phyloP scores from a whole-genome alignment of 92 coral and sea anemone species.

The Muricea muricata region DNA sequence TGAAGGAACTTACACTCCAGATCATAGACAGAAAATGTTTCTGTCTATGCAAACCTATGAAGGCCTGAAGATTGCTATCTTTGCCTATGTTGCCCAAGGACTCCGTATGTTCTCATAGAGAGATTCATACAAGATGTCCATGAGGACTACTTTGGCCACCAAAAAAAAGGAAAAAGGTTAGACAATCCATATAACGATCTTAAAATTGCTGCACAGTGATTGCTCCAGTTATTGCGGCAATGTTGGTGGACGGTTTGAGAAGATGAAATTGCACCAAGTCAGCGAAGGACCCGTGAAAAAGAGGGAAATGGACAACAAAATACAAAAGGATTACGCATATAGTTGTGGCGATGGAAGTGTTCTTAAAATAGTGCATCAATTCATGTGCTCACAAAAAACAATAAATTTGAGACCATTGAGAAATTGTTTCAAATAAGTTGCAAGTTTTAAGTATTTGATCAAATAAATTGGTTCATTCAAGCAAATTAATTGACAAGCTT shows the following conservation, averaged over 20 bases:
- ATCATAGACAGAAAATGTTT: conserved; percentile 6
- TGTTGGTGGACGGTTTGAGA: background rate
- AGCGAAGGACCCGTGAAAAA: background rate
- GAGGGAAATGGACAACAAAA: no score
- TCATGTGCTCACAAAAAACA: no score
- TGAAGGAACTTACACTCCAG: background rate
- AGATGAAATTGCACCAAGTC: background rate
- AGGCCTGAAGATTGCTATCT: background rate
- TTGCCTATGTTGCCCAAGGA: conserved; percentile 1
- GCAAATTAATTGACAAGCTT: no score
- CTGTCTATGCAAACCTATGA: background rate
- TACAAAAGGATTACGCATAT: no score
- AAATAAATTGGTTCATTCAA: no score
- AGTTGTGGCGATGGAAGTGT: no score
- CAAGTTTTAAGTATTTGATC: no score
- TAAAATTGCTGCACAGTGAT: background rate
- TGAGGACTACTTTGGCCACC: conserved; percentile 26
- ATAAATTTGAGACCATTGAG: no score
- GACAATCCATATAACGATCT: conserved; percentile 28
- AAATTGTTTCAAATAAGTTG: no score
- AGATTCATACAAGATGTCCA: conserved; percentile 6
- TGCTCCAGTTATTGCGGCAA: conserved; percentile 5
- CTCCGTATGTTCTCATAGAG: conserved; percentile 18
- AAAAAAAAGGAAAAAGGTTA: conserved; percentile 9
- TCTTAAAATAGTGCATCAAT: no score